phyloP scores from a whole-genome alignment of 1,140 invertebrate genomes.

The Dendrolimus punctatus region DNA sequence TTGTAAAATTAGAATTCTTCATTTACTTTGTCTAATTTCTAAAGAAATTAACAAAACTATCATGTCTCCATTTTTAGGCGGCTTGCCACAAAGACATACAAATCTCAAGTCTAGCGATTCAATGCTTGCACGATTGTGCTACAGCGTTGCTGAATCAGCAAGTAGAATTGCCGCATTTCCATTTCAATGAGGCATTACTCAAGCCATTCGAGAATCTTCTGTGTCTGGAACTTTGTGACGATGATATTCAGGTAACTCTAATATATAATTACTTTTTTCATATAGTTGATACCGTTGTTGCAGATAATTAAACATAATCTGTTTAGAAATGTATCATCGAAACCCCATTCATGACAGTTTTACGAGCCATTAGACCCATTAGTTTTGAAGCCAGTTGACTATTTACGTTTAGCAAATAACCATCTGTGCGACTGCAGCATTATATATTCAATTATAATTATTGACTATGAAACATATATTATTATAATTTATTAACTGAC shows the following conservation, averaged over 20 bases:
- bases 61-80: conserved; percentile 72
- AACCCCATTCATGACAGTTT: too few relatives aligned
- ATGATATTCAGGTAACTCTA: conserved; percentile 87
- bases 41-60: not conserved
- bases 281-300: not conserved
- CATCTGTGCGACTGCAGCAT: too few relatives aligned
- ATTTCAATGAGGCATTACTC: conserved; percentile 95
- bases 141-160: conserved; percentile 91
- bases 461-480: too few relatives aligned
- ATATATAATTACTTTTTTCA: not conserved
- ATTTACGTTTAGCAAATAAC: too few relatives aligned
- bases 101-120: conserved; percentile 94
- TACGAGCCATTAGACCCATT: too few relatives aligned
- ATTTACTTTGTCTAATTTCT: not conserved
- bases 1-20: too few relatives aligned
- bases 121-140: conserved; percentile 93
- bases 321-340: too few relatives aligned
- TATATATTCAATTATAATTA: too few relatives aligned
- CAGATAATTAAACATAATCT: too few relatives aligned
- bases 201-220: conserved; percentile 96
- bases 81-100: conserved; percentile 91
- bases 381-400: too few relatives aligned
- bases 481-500: too few relatives aligned
- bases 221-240: conserved; percentile 92
- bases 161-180: conserved; percentile 91